phyloP scores from a whole-genome alignment of 2,113 vertebrate genomes.

The Benitochromis conjunctus region DNA sequence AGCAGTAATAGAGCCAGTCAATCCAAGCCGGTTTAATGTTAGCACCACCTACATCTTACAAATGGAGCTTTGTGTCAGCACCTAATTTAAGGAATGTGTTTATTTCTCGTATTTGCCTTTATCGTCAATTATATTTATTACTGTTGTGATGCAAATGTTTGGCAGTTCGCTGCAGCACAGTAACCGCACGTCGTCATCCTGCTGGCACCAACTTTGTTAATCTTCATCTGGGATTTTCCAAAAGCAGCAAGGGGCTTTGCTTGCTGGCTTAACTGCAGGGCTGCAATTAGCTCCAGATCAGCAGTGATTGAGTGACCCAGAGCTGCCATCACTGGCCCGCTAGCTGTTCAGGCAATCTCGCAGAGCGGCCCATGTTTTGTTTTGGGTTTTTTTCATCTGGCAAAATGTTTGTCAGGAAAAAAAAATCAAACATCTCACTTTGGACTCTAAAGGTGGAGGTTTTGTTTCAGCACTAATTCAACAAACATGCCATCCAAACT shows the following conservation, averaged over 20 bases:
- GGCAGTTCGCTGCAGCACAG: not conserved
- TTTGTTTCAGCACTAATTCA: not conserved
- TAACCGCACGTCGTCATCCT: not conserved
- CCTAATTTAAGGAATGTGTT: not conserved
- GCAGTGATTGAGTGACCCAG: not conserved
- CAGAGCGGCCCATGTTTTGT: rapidly evolving
- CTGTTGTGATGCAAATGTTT: not conserved
- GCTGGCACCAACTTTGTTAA: not conserved
- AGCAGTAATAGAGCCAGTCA: not conserved
- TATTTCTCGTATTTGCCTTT: not conserved
- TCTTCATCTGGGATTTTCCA: not conserved
- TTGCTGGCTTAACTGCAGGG: not conserved
- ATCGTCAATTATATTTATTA: not conserved
- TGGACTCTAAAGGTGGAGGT: not conserved
- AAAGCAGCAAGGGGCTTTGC: not conserved
- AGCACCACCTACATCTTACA: not conserved
- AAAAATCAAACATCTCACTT: not conserved
- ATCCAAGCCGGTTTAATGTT: not conserved
- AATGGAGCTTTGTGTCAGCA: not conserved
- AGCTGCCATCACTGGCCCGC: rapidly evolving
- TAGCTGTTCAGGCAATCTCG: not conserved
- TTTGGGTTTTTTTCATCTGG: not conserved
- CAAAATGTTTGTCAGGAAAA: not conserved
- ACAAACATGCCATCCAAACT: not conserved
- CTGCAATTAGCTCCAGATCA: not conserved